Percentiles rank a stretch among this genome's conserved stretches.
Conservation (phyloP, 2,113 vertebrate genomes). For the Perognathus longimembris region DNA sequence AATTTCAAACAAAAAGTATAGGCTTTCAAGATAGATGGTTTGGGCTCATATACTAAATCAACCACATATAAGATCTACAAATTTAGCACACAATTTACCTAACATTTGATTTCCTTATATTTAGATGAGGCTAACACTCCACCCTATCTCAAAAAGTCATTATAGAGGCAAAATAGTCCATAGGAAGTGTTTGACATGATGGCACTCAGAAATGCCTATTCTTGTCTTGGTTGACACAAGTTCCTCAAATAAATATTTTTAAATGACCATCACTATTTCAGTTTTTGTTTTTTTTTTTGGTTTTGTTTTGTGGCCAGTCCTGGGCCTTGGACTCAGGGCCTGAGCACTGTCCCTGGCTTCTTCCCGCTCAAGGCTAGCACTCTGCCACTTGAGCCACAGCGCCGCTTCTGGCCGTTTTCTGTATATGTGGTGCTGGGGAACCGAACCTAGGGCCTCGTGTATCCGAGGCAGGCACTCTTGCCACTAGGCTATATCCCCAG, state of each 20-base stretch:
- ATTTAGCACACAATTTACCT: not conserved
- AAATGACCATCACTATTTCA: not conserved
- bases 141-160: not conserved
- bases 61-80: not conserved
- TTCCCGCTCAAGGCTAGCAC: no score
- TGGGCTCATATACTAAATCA: not conserved
- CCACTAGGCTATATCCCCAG: no score
- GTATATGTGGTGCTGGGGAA: no score
- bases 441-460: no score
- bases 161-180: not conserved
- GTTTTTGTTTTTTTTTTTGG: not conserved
- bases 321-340: no score
- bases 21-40: not conserved
- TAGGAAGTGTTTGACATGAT: not conserved
- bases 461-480: no score
- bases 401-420: no score
- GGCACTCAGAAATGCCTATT: not conserved
- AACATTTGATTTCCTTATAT: not conserved
- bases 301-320: no score
- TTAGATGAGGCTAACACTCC: not conserved
- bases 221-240: not conserved
- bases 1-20: not conserved
- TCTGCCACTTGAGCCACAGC: no score
- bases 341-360: no score
- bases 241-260: not conserved